Percentiles rank a stretch among this genome's conserved stretches.
Conservation (phyloP, 2,888 invertebrate species). For the Neoscelio sp. region DNA sequence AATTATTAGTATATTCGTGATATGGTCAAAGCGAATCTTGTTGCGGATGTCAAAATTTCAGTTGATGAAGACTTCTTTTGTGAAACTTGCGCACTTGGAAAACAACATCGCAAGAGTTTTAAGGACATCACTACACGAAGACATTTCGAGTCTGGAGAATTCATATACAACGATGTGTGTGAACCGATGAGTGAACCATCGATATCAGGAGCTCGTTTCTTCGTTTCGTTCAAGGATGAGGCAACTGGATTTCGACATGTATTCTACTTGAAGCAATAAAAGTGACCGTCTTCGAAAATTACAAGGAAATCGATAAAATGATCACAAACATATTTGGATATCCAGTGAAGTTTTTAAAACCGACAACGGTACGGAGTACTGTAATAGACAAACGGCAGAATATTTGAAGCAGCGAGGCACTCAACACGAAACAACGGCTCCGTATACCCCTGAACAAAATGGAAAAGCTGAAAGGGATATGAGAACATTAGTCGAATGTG, state of each 20-base stretch:
- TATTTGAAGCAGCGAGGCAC: constrained; percentile 38
- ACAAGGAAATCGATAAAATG: constrained; percentile 8
- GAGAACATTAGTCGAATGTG: constrained; percentile 35
- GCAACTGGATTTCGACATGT: constrained; percentile 5
- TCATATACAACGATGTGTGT: constrained; percentile 40
- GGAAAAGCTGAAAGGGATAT: constrained; percentile 37
- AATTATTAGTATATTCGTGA: constrained; percentile 9
- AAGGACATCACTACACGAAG: constrained; percentile 13
- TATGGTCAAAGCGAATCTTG: constrained; percentile 1
- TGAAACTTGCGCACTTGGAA: constrained; percentile 9
- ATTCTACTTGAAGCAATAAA: constrained; percentile 36
- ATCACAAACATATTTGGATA: constrained; percentile 32
- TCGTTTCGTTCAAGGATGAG: constrained; percentile 32
- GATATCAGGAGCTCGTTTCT: constrained; percentile 16
- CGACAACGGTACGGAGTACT: constrained; percentile 65
- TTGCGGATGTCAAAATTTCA: constrained; percentile 1
- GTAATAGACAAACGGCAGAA: constrained; percentile 5
- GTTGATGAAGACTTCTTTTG: constrained; percentile 16
- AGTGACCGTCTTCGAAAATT: constrained; percentile 24
- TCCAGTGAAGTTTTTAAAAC: constrained; percentile 32
- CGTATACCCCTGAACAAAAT: constrained; percentile 54
- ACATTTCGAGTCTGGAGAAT: constrained; percentile 27
- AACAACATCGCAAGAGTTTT: neutral
- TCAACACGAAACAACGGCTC: constrained; percentile 31
- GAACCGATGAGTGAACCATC: constrained; percentile 39